These are phyloP conservation scores for Atractosteus spatula DNA, from an alignment of 2,113 vertebrate genomes.

Conservation along the genomic window DNA sequence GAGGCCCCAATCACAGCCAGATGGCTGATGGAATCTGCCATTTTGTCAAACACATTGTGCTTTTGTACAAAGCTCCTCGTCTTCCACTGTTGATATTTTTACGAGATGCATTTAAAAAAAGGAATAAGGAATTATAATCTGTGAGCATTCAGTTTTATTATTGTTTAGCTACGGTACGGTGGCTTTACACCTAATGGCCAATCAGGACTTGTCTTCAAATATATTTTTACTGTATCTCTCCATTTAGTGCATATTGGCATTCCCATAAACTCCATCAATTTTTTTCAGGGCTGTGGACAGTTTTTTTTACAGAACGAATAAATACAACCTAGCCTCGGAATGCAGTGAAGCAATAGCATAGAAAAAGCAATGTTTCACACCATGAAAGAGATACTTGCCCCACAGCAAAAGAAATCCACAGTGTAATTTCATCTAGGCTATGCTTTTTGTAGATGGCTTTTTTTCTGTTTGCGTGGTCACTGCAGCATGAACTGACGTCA, in stretches of 20 bases:
- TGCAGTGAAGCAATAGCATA: constrained; percentile 38
- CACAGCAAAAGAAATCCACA: constrained; percentile 36
- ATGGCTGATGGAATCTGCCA: too few species aligned
- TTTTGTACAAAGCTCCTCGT: too few species aligned
- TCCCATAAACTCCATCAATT: constrained; percentile 17
- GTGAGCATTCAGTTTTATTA: too few species aligned
- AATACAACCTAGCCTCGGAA: constrained; percentile 27
- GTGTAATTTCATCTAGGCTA: constrained; percentile 49
- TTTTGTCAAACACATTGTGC: too few species aligned
- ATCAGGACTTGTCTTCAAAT: too few species aligned
- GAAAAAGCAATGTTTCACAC: constrained; percentile 37
- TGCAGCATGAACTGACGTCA: background rate
- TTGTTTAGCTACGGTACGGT: too few species aligned
- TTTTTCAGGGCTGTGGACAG: background rate
- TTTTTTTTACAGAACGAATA: constrained; percentile 25
- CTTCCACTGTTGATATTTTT: too few species aligned
- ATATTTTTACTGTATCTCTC: background rate
- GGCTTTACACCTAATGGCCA: too few species aligned
- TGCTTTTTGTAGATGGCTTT: constrained; percentile 34
- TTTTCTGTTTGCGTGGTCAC: constrained; percentile 40
- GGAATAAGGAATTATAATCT: too few species aligned
- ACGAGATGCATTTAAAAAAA: too few species aligned
- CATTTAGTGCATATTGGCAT: constrained; percentile 8
- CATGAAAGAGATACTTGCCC: constrained; percentile 46
- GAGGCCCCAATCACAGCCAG: too few species aligned